Conservation (phyloP, 1,140 invertebrate genomes). For the Steinernema khuongi region DNA sequence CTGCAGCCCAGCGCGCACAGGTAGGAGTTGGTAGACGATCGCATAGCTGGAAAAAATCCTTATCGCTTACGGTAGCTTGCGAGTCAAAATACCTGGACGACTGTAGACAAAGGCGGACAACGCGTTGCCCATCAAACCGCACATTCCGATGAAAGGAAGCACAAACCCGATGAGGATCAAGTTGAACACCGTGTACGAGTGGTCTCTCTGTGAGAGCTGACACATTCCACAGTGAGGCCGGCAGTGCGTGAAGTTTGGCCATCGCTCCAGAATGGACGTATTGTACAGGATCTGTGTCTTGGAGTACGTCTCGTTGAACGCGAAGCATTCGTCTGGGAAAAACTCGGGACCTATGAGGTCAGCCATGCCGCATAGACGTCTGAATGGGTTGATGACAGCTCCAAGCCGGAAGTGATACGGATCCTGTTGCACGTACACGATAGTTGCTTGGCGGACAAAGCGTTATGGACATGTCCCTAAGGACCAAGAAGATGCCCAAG, state of each 20-base stretch:
- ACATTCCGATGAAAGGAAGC: conserved; percentile 47
- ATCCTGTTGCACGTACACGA: not conserved
- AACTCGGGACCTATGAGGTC: not conserved
- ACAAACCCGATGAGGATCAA: conserved; percentile 49
- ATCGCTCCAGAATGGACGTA: conserved; percentile 30
- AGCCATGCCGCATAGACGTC: not conserved
- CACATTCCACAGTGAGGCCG: conserved; percentile 46
- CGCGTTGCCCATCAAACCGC: conserved; percentile 49
- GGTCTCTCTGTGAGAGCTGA: conserved; percentile 32
- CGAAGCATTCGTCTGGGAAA: conserved; percentile 24
- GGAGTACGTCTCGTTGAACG: conserved; percentile 32
- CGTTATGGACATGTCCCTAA: not conserved
- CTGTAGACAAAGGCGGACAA: conserved; percentile 53
- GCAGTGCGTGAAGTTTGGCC: conserved; percentile 47
- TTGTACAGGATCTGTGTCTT: conserved; percentile 37
- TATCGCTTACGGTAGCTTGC: conserved; percentile 7
- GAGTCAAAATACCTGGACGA: conserved; percentile 39
- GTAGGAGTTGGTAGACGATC: conserved; percentile 52
- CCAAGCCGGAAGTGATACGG: not conserved
- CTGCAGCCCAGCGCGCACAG: conserved; percentile 50
- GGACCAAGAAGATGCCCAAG: not conserved
- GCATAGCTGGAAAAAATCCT: conserved; percentile 42
- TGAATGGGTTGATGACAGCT: not conserved
- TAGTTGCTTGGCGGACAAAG: not conserved
- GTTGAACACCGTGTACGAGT: conserved; percentile 46